Evolutionary conservation across 2,888 invertebrate genomes (phyloP).

Genomic region (Apoda limacodes): DNA sequence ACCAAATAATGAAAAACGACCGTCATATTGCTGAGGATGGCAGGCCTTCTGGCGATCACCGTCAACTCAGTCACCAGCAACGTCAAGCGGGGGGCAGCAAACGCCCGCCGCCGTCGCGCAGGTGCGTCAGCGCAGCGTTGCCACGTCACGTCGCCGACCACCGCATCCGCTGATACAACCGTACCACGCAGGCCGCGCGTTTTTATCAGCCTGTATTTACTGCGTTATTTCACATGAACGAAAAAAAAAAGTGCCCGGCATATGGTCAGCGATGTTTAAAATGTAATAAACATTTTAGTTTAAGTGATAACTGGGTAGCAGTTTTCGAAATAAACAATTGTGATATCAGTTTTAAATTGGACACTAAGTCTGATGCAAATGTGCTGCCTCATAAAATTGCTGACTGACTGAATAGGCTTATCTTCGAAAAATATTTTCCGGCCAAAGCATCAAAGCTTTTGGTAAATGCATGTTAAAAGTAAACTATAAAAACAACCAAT

Average conservation of each 20-base stretch:
- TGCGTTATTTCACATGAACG: too few species aligned
- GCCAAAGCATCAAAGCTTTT: slow-evolving; percentile 10
- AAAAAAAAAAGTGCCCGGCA: slow-evolving; percentile 15
- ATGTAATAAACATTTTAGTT: slow-evolving; percentile 7
- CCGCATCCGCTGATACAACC: too few species aligned
- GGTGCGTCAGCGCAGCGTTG: neutral
- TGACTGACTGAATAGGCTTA: too few species aligned
- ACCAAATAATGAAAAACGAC: too few species aligned
- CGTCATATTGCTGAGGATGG: too few species aligned
- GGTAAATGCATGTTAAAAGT: slow-evolving; percentile 17
- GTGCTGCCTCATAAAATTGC: slow-evolving; percentile 14
- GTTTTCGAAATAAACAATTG: slow-evolving; percentile 14
- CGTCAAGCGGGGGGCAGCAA: neutral
- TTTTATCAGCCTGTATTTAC: too few species aligned
- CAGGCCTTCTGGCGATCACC: too few species aligned
- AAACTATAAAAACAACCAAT: slow-evolving; percentile 9
- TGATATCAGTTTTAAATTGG: slow-evolving; percentile 4
- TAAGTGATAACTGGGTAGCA: slow-evolving; percentile 11
- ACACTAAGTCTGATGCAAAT: slow-evolving; percentile 20
- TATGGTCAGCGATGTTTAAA: slow-evolving; percentile 12
- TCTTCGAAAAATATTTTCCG: too few species aligned
- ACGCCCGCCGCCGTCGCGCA: neutral
- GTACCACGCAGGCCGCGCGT: too few species aligned
- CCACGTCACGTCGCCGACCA: neutral
- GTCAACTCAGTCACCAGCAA: too few species aligned